Conservation (phyloP, 2,113 vertebrate species). For the Rhagologus leucostigma region DNA sequence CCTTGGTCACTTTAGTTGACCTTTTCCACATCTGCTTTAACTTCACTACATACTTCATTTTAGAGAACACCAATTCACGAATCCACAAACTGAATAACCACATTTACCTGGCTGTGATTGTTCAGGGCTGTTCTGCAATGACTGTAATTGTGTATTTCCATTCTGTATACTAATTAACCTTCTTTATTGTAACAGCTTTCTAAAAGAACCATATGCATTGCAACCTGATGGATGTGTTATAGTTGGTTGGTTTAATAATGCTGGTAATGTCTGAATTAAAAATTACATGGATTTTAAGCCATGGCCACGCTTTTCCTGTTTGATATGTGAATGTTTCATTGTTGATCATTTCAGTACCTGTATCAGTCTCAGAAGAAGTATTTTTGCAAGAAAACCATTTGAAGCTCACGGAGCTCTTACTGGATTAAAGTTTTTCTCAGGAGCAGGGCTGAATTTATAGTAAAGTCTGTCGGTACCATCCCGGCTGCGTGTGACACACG, state of each 20-base stretch:
- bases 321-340: background rate
- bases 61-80: background rate
- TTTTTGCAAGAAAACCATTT: background rate
- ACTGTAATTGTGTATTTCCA: background rate
- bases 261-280: background rate
- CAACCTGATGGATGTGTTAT: background rate
- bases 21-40: background rate
- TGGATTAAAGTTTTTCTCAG: background rate
- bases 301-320: background rate
- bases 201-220: background rate
- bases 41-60: background rate
- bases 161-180: background rate
- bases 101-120: background rate
- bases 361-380: background rate
- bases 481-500: accelerated
- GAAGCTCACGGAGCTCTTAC: accelerated
- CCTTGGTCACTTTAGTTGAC: background rate
- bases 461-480: too few species aligned
- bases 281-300: background rate
- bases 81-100: background rate
- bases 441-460: background rate
- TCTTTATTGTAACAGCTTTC: background rate
- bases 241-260: background rate
- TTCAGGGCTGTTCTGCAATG: background rate
- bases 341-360: background rate